Base-by-base conservation (phyloP, 2,888 invertebrate genomes). In the Caenorhabditis imperialis region DNA sequence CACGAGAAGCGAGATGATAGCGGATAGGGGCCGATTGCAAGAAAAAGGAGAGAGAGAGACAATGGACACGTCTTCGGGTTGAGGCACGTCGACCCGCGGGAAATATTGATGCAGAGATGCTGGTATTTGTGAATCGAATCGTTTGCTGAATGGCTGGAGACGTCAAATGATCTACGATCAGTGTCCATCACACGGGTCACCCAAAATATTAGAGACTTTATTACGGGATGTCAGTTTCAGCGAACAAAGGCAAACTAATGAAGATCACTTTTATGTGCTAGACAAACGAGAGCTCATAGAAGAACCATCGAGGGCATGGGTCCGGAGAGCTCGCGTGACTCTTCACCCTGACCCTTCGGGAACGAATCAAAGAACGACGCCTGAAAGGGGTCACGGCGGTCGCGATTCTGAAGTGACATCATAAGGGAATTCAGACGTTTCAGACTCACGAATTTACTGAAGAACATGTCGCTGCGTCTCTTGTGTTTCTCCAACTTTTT, bases 401-500 rank as follows among this genome's bases (percentile, higher is more conserved):
- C 73, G 40, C 73, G 73, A 18, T 73, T 73, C 65, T 73, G 65
- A 35, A 72, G 62, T 1, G 20, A 5, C 18, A 25, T 37, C 27
- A 37, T n/a, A 18, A 23, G 25, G n/a, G 12, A 6, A 10, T 22
- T 14, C 25, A 14, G 14, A 35, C 12, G 2, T 1, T 16, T 30
- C 8, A 35, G 25, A 50, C 65, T 61, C 10, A 75, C 74, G 35
- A 75, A 75, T 48, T 75, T 75, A n/a, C 55, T 75, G 44, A 75
- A 75, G 42, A 75, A 75, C 51, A 58, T 53, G 53, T 69, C 74
- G 37, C 57, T 63, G 50, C 74, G 23, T 42, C 74, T 35, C 22
- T 65, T 60, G 37, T 71, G 60, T 22, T 75, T 81, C 44, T 85
- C 85, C 23, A 78, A 67, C 51, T 75, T 75, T 30, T 76, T 76